phyloP scores from a whole-genome alignment of 1,140 invertebrate genomes.

The Cotesia vestalis region DNA sequence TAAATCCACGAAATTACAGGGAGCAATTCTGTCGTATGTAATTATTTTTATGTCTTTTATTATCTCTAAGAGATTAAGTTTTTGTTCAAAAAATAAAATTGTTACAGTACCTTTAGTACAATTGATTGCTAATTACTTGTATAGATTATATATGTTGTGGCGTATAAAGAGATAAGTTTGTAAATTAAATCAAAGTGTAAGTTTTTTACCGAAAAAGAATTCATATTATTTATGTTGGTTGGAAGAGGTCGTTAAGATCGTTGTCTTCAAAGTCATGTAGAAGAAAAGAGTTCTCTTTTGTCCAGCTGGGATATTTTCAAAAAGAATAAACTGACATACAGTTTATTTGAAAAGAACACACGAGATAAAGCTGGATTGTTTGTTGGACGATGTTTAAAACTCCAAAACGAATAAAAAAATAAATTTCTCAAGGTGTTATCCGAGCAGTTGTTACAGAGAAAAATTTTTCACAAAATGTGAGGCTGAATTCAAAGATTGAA shows the following conservation, averaged over 20 bases:
- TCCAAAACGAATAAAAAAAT: conserved; percentile 36
- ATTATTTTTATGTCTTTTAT: not conserved
- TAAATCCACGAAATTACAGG: not conserved
- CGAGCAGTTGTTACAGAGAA: too few relatives aligned
- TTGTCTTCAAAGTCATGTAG: conserved; percentile 45
- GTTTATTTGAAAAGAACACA: conserved; percentile 34
- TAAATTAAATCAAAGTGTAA: conserved; percentile 25
- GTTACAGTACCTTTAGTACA: too few relatives aligned
- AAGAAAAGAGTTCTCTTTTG: conserved; percentile 43
- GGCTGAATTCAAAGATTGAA: too few relatives aligned
- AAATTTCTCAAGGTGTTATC: conserved; percentile 9
- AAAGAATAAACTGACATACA: conserved; percentile 48
- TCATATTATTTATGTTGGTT: conserved; percentile 40
- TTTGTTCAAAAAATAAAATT: not conserved
- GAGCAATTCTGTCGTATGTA: not conserved
- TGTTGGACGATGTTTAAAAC: conserved; percentile 35
- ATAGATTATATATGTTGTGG: too few relatives aligned
- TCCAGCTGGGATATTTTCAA: conserved; percentile 45
- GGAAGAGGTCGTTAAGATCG: conserved; percentile 54
- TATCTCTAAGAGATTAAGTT: not conserved
- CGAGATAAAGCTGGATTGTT: conserved; percentile 47
- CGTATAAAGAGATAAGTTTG: not conserved
- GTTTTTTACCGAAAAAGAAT: conserved; percentile 39
- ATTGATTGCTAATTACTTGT: too few relatives aligned
- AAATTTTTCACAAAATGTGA: too few relatives aligned